These are phyloP conservation scores for Pristionchus arcanus DNA, from an alignment of 2,888 invertebrate genomes.

Conservation along the genomic window DNA sequence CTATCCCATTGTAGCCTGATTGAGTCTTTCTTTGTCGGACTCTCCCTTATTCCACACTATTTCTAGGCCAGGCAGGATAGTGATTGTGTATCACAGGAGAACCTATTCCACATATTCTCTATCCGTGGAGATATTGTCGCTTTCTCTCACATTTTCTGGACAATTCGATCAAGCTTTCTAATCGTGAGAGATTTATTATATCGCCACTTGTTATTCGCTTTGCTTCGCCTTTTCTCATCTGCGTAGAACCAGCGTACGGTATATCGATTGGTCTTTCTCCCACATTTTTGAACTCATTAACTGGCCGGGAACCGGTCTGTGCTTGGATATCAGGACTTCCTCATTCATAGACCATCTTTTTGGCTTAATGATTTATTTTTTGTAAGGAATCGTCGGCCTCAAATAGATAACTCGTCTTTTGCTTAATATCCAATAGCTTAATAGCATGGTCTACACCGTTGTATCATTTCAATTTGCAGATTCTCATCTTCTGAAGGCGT, in stretches of 20 bases:
- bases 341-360: no score
- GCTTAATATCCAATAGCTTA: no score
- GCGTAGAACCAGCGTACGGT: constrained; percentile 9
- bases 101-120: background rate
- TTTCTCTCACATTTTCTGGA: constrained; percentile 1
- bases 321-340: no score
- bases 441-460: no score
- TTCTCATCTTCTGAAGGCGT: background rate
- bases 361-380: no score
- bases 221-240: background rate
- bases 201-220: constrained; percentile 27
- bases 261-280: background rate
- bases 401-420: no score
- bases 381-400: no score
- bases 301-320: no score
- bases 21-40: background rate
- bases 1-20: background rate
- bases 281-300: background rate
- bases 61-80: background rate
- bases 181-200: constrained; percentile 6
- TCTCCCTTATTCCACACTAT: background rate
- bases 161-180: background rate
- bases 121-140: background rate
- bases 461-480: no score
- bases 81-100: background rate